Conservation (phyloP, 2,113 vertebrate species). For the Thalassarche chlororhynchos region DNA sequence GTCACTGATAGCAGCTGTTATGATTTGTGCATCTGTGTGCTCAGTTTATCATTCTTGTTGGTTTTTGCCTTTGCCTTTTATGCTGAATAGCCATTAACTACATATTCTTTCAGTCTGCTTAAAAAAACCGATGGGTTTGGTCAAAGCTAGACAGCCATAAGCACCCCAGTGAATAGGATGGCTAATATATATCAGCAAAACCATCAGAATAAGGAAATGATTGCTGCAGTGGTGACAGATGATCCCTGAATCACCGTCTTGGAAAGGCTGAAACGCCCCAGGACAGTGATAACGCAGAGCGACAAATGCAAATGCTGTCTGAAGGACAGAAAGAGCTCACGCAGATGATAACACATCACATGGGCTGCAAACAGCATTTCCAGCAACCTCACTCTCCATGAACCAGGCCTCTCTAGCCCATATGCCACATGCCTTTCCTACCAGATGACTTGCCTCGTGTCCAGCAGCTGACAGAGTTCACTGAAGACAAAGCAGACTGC, state of each 20-base stretch:
- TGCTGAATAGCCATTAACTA: background rate
- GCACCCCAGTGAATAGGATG: background rate
- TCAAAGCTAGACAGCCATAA: background rate
- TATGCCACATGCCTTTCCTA: background rate
- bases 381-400: background rate
- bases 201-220: background rate
- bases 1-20: background rate
- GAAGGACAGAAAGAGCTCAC: background rate
- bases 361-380: background rate
- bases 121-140: background rate
- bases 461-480: constrained; percentile 1
- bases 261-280: background rate
- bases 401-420: background rate
- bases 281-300: background rate
- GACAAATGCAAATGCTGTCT: background rate
- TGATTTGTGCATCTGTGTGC: background rate
- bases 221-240: background rate
- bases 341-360: background rate
- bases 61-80: background rate
- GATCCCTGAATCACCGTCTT: background rate
- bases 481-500: background rate
- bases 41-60: background rate
- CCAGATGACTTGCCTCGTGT: background rate
- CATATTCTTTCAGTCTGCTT: background rate
- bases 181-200: background rate